Evolutionary conservation across 2,888 invertebrate species (phyloP), one percentile per base, ranked within the genome.

Genomic region (Hydriomena furcata): DNA sequence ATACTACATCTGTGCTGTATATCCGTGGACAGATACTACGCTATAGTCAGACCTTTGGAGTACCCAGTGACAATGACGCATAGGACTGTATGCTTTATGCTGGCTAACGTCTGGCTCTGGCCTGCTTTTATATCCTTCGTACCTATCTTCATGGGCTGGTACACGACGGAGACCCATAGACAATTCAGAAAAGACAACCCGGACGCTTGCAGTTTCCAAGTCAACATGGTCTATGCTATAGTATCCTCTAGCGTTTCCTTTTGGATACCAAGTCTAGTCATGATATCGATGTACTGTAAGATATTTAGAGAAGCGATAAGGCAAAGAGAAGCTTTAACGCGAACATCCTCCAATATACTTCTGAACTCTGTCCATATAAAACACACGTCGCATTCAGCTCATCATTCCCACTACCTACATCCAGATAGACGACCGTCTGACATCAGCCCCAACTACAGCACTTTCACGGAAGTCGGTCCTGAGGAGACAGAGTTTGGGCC

Each of bases 91-190:
- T 94, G 94, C 47, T 92, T 96, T 49, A 96, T 96, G 96, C 84
- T 97, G 27, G 94, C 95, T 42, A 94, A 95, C 38, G 98, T 97
- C 0, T 99, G 98, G 98, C 93, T 96, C 44, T 94, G 97, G 73
- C 98, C 98, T 0, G 96, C 96, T 0, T 92, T 98, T 55, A 96
- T 99, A 65, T 98, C 98, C 54, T 98, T 98, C 80, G 94, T 98
- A 45, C 98, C 98, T 30, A 98, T 98, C 51, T 97, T 98, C 81
- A 94, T 97, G 86, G 98, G 96, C 38, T 97, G 98, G 95, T 98
- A 98, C 81, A 97, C 98, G 5, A 98, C 98, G 0, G 92, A 92
- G 13, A 94, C 95, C 49, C 95, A 97, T 73, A 89, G 95, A 31
- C 91, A 88, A 84, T 92, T 90, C 63, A 86, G 93, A 61, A 77